Base-by-base conservation (phyloP, 1,140 invertebrate genomes). In the Anastatus disparis region DNA sequence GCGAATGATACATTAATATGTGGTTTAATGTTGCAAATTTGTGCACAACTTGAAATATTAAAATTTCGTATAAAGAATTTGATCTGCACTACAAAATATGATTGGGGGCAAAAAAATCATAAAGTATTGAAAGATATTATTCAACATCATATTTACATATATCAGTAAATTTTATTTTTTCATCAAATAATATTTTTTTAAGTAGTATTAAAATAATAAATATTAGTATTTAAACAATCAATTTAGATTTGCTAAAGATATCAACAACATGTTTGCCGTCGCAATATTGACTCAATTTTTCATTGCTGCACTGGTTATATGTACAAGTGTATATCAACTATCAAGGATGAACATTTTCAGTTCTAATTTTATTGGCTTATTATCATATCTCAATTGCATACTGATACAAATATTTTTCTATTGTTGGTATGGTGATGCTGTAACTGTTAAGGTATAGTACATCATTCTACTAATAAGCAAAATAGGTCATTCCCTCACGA, bases 401-500 rank as follows among this genome's bases (percentile, higher is more conserved):
- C 31, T 75, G 0, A 48, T 65, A 17, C 77, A 80, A 61, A 77
- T 80, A 35, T 78, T 76, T 22, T 52, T 76, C 10, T 80, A 71
- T 53, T 80, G 77, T 20, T 78, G 77, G 77, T 77, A 75, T 31
- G 78, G 77, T 15, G 77, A 78, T 55, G 66, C 76, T 70, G 73
- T 77, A 0, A 73, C 74, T 59, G 26, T 78, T 8, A 50, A 79
- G 75, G 77, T 79, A 59, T 65, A 53, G 29, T 12, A n/a, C n/a
- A n/a, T n/a, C n/a, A n/a, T 50, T 24, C 26, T 7, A 17, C n/a
- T n/a, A n/a, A n/a, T n/a, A n/a, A n/a, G n/a, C n/a, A n/a, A n/a
- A n/a, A n/a, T n/a, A n/a, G n/a, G n/a, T n/a, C n/a, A n/a, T n/a
- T n/a, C n/a, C n/a, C n/a, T n/a, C n/a, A n/a, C n/a, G n/a, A n/a